These are phyloP conservation scores for Corythucha ciliata DNA, from an alignment of 2,888 invertebrate species.

Conservation along the genomic window DNA sequence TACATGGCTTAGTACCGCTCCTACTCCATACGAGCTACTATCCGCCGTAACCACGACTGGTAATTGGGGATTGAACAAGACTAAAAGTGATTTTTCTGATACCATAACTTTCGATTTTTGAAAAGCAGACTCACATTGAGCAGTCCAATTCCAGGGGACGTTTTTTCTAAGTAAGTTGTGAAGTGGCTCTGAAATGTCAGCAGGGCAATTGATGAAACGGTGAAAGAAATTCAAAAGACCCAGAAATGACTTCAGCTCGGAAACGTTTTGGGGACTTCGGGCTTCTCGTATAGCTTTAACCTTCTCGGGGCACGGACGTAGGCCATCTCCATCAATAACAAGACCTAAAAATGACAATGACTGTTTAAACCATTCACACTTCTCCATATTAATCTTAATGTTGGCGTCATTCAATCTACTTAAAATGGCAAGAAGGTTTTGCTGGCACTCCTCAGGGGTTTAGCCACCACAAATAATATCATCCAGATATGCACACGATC, in stretches of 20 bases:
- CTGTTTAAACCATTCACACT: conserved; percentile 1
- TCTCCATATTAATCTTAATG: background rate
- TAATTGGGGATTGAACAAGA: conserved; percentile 27
- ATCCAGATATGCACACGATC: background rate
- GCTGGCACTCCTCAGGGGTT: background rate
- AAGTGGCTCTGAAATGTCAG: conserved; percentile 5
- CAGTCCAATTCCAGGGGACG: conserved; percentile 5
- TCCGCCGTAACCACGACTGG: conserved; percentile 33
- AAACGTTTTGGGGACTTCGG: background rate
- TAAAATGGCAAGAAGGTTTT: background rate
- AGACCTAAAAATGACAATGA: background rate
- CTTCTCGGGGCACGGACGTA: background rate
- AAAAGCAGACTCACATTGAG: conserved; percentile 11
- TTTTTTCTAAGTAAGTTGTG: conserved; percentile 16
- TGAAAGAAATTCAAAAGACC: conserved; percentile 19
- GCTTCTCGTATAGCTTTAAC: background rate
- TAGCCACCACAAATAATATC: conserved; percentile 1
- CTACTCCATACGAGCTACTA: conserved; percentile 33
- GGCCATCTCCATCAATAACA: background rate
- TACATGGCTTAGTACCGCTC: conserved; percentile 32
- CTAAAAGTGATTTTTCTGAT: conserved; percentile 34
- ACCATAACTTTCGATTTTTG: conserved; percentile 12
- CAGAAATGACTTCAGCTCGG: conserved; percentile 8
- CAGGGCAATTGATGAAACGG: conserved; percentile 9
- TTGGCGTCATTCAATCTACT: background rate